Base-by-base conservation (phyloP, 2,113 vertebrate genomes). In the Physeter macrocephalus region DNA sequence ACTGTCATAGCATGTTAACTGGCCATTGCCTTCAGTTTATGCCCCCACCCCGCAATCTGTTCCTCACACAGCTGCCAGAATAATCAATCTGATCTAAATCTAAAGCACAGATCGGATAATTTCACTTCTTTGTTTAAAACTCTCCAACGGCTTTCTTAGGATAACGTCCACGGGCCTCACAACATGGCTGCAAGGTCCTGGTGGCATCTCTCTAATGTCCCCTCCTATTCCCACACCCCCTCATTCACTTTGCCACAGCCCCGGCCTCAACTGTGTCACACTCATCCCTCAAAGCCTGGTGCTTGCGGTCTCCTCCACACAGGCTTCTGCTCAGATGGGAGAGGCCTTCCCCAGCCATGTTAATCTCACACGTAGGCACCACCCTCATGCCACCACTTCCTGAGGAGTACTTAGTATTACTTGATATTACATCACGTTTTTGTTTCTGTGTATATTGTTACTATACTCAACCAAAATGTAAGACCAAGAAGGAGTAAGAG, bases 131-230 rank as follows among this genome's bases (percentile, higher is more conserved):
- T 46, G 5, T 64, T 41, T 62, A 69, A 36, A 95, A 31, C 13
- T 41, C 18, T 61, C 75, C 27, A 95, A 8, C 31, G 39, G n/a
- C 41, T 91, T 95, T 66, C 31, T 61, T 8, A 89, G 6, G 66
- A 57, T 43, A 86, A 89, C 31, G 8, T 27, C 15, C 25, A 20
- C 0, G 0, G 5, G 59, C 17, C 36, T 92, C 57, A 88, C 0
- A 2, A 21, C 20, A 83, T 8, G 49, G n/a, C 21, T 21, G 14
- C 11, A 57, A 5, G 29, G 36, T 39, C 13, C 27, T 3, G 2
- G 39, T 5, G 11, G 31, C 6, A 52, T 64, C 54, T 57, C 8
- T 57, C 21, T 27, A 46, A 57, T 1, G 1, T n/a, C n/a, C 23
- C 3, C 43, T 59, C 29, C 54, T 41, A 69, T 8, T 18, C n/a